Conservation (phyloP, 2,113 vertebrate species). For the Cathartes aura region DNA sequence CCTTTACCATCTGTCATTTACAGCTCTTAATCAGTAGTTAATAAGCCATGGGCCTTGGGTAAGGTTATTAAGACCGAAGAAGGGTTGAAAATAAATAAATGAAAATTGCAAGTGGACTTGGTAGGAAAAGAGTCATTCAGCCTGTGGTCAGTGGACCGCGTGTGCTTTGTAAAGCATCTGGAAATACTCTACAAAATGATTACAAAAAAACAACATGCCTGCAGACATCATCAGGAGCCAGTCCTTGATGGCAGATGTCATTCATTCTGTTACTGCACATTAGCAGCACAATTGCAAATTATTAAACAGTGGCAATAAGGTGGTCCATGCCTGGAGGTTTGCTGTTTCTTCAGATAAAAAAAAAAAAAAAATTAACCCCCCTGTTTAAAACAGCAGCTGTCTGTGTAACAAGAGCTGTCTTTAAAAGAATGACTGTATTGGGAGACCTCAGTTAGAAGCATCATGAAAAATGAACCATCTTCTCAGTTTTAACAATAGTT, state of each 20-base stretch:
- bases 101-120: neutral
- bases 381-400: neutral
- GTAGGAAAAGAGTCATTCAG: neutral
- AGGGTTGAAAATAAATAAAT: neutral
- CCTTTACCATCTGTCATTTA: neutral
- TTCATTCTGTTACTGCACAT: neutral
- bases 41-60: neutral
- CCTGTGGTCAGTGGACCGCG: neutral
- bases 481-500: neutral
- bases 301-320: neutral
- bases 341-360: neutral
- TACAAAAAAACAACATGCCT: neutral
- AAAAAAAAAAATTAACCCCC: neutral
- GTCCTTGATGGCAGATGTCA: neutral
- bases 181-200: neutral
- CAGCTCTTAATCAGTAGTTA: neutral
- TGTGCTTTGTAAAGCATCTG: neutral
- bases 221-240: neutral
- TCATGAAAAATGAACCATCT: neutral
- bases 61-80: neutral
- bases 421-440: neutral
- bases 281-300: neutral
- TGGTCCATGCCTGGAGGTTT: neutral
- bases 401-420: neutral
- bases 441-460: neutral